Evolutionary conservation across 2,113 vertebrate species (phyloP), one percentile per base, ranked within the genome.

Genomic region (Mystacornis crossleyi): DNA sequence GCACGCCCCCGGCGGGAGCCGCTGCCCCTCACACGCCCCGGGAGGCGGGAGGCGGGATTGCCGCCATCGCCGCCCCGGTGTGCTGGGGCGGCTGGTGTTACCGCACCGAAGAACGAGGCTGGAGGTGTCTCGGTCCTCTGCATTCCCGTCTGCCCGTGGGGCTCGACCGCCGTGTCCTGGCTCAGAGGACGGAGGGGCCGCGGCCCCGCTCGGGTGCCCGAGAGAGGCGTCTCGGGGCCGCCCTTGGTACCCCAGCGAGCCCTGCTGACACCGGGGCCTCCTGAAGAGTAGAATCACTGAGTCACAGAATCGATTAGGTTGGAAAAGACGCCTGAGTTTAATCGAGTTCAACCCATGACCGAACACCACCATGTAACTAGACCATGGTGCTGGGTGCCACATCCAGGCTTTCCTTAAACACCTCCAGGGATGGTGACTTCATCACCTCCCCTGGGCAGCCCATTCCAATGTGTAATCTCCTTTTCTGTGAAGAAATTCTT

Each of bases 31-130:
- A 0, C 19, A 8, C 14, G 21, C 14, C 8, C 1, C 16, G 12
- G 34, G 31, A 7, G 24, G 5, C 13, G 5, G 1, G 58, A 6
- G 20, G 26, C 13, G 5, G 1, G 65, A 6, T 3, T 0, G 8
- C 0, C 0, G 28, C 1, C 0, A 19, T 10, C 2, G 5, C 1
- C 3, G 2, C 4, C 9, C 6, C 2, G 8, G 3, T 0, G 1
- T 8, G 29, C 2, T 1, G 12, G 25, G 3, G 48, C 8, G 4
- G 57, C 7, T 2, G 2, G 0, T 18, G 31, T 18, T 16, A 8
- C 17, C 4, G 3, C 34, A 4, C 23, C 4, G 1, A 6, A 8
- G 23, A 18, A 2, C 0, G 15, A 16, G 15, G 26, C 5, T 10
- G 24, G 12, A 3, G 23, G 19, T 4, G 14, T 8, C 7, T 31